Evolutionary conservation across 1,140 invertebrate genomes (phyloP).

Genomic region (Parapsyche elsis): DNA sequence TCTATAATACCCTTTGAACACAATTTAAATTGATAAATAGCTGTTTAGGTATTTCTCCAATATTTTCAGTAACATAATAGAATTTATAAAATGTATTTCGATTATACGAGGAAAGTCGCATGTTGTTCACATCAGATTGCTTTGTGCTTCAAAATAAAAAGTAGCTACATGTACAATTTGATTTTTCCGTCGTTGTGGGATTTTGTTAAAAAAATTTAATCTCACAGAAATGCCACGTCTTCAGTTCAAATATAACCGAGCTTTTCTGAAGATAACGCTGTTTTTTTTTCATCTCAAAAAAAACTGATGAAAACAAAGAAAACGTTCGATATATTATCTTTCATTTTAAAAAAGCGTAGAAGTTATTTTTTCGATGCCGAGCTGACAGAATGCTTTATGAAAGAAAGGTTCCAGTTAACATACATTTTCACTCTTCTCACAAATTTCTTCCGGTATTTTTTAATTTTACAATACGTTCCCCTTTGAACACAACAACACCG

Average conservation of each 20-base stretch:
- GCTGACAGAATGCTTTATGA: constrained; percentile 25
- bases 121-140: background rate
- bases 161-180: background rate
- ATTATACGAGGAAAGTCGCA: background rate
- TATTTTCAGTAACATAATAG: no score
- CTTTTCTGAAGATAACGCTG: background rate
- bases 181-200: background rate
- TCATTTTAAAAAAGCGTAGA: constrained; percentile 2
- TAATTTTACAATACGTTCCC: no score
- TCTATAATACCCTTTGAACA: background rate
- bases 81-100: no score
- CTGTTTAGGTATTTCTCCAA: background rate
- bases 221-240: background rate
- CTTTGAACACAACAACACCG: no score
- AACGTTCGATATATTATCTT: background rate
- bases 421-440: constrained; percentile 7
- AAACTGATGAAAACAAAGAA: constrained; percentile 5
- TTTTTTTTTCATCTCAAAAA: constrained; percentile 7
- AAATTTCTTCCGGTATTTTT: background rate
- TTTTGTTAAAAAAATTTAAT: constrained; percentile 10
- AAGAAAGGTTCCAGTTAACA: background rate
- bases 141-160: background rate
- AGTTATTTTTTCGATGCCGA: background rate
- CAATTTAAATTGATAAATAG: background rate
- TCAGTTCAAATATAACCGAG: constrained; percentile 2